Evolutionary conservation across 2,797 vertebrate species (phyloP), one percentile per base, ranked within the genome.

Genomic region (Sciaenops ocellatus): DNA sequence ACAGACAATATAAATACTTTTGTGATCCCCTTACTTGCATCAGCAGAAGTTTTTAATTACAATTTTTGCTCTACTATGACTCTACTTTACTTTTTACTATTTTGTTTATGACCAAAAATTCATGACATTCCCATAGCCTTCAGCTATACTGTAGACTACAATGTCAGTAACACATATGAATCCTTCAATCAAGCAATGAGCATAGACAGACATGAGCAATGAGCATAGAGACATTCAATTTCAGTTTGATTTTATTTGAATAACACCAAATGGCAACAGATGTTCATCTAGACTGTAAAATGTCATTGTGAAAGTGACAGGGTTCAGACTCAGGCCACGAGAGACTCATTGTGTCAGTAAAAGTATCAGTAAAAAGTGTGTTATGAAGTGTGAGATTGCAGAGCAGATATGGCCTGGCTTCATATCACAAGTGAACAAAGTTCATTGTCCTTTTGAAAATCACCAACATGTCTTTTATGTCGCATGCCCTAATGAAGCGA

Each of bases 381-480:
- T 41, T 17, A 70, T 13, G 9, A 65, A 63, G 12, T 41, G 24
- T 9, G 13, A 55, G 56, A 74, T 63, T 22, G 12, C 48, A 38
- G 5, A 55, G 55, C 18, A 42, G 8, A 55, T 74, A n/a, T 10
- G 17, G 10, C 18, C 46, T 26, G 55, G 69, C 57, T 55, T 51
- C 3, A 18, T 20, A 67, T 76, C 10, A n/a, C 30, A 28, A 67
- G n/a, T n/a, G 42, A 85, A 84, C 74, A 86, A 90, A 85, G 86
- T 3, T n/a, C 63, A 81, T 86, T 90, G 71, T 87, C 15, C 12
- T 52, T 66, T 18, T 62, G 48, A 56, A 71, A 54, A 28, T 57
- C 15, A 4, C 17, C 65, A 18, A 13, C 34, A 10, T n/a, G 5
- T 65, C 48, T 51, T 28, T 66, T 75, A 30, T 56, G 69, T 15